These are phyloP conservation scores for Riptortus pedestris DNA, from an alignment of 1,140 invertebrate genomes.

Conservation along the genomic window DNA sequence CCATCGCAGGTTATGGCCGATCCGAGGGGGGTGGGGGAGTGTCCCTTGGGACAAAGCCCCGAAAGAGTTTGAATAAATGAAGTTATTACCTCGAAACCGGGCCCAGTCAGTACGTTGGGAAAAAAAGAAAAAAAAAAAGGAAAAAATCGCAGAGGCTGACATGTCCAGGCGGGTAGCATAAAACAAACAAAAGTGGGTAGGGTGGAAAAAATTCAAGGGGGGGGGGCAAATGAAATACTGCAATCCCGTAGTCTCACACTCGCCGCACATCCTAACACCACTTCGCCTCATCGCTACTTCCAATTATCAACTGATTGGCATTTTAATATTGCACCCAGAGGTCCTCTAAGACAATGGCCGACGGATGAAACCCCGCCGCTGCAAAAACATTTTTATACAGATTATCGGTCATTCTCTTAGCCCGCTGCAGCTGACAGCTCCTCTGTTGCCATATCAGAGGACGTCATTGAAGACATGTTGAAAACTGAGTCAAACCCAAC, in stretches of 20 bases:
- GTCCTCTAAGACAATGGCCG: background rate
- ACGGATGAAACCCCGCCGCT: background rate
- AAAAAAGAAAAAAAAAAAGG: background rate
- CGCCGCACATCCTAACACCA: too few relatives aligned
- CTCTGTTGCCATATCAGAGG: background rate
- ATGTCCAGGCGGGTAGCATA: slow-evolving; percentile 8
- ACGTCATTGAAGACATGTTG: too few relatives aligned
- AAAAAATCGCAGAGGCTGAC: slow-evolving; percentile 7
- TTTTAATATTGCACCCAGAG: slow-evolving; percentile 17
- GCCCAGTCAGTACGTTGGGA: background rate
- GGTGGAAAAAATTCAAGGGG: background rate
- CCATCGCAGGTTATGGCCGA: background rate
- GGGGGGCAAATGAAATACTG: slow-evolving; percentile 10
- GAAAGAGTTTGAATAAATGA: slow-evolving; percentile 19
- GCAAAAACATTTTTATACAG: too few relatives aligned
- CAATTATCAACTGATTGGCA: slow-evolving; percentile 16
- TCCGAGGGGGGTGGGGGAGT: background rate
- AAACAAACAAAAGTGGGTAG: slow-evolving; percentile 7
- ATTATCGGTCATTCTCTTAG: too few relatives aligned
- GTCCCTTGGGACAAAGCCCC: slow-evolving; percentile 3
- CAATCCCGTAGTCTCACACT: too few relatives aligned
- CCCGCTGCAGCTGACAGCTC: background rate
- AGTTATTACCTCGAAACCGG: slow-evolving; percentile 16
- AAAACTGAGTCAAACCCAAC: too few relatives aligned
- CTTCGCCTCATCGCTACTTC: slow-evolving; percentile 5